phyloP scores from a whole-genome alignment of 2,888 invertebrate species.

The Synanthedon vespiformis region DNA sequence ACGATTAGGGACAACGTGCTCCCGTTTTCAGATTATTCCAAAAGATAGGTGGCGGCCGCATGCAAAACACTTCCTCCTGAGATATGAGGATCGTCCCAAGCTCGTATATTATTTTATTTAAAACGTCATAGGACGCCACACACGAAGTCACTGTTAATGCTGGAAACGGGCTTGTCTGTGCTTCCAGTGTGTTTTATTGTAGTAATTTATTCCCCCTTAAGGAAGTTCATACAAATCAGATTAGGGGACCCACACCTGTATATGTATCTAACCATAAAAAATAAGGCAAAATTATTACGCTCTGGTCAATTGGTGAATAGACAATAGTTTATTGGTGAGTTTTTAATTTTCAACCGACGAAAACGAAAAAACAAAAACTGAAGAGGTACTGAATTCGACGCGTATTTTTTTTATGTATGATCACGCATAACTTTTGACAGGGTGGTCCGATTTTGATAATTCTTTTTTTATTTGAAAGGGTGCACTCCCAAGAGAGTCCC shows the following conservation, averaged over 20 bases:
- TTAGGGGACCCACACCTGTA: not conserved
- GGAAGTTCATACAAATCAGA: not conserved
- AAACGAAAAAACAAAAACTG: no score
- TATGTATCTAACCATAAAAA: not conserved
- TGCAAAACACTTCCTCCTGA: constrained; percentile 66
- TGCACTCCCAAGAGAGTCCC: no score
- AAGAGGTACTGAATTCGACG: no score
- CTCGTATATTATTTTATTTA: constrained; percentile 58
- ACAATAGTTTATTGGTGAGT: no score
- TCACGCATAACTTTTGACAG: no score
- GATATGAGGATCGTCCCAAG: constrained; percentile 60
- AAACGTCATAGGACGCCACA: constrained; percentile 53
- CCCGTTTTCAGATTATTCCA: constrained; percentile 59
- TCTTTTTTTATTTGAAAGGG: no score
- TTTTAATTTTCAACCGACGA: no score
- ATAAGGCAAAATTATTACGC: no score
- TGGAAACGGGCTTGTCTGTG: constrained; percentile 1
- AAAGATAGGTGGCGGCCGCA: constrained; percentile 60
- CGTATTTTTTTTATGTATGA: no score
- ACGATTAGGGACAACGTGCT: constrained; percentile 25
- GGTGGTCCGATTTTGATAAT: no score
- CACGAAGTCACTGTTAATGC: constrained; percentile 40
- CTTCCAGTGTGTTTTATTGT: not conserved
- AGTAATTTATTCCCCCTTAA: not conserved
- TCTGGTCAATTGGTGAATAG: no score